Evolutionary conservation across 1,140 invertebrate genomes (phyloP).

Genomic region (Macrobrachium nipponense): DNA sequence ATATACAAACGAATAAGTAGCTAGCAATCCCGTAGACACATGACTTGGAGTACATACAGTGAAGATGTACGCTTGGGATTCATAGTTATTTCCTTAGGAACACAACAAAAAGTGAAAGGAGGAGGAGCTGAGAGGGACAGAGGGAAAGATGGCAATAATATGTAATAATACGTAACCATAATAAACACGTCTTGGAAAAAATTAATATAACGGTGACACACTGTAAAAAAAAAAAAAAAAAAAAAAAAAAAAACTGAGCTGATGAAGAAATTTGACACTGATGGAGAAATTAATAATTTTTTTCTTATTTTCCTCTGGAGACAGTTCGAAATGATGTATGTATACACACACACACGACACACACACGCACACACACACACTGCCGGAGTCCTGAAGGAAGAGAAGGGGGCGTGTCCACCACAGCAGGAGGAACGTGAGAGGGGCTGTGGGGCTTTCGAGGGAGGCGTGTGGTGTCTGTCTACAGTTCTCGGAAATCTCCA

Average conservation of each 20-base stretch:
- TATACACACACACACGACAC: too few species aligned
- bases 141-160: neutral
- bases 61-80: constrained; percentile 2
- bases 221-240: too few species aligned
- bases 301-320: too few species aligned
- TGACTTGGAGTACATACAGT: constrained; percentile 30
- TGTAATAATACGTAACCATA: neutral
- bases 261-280: too few species aligned
- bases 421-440: neutral
- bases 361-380: too few species aligned
- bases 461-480: neutral
- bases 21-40: constrained; percentile 43
- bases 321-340: too few species aligned
- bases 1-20: constrained; percentile 56
- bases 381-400: neutral
- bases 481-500: too few species aligned
- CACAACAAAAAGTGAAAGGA: neutral
- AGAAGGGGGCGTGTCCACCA: neutral
- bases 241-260: too few species aligned
- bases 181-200: too few species aligned
- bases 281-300: too few species aligned
- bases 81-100: neutral
- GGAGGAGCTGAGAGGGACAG: neutral
- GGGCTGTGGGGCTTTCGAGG: constrained; percentile 7
- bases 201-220: too few species aligned